phyloP scores from a whole-genome alignment of 2,113 vertebrate genomes.

The Hippoglossus stenolepis region DNA sequence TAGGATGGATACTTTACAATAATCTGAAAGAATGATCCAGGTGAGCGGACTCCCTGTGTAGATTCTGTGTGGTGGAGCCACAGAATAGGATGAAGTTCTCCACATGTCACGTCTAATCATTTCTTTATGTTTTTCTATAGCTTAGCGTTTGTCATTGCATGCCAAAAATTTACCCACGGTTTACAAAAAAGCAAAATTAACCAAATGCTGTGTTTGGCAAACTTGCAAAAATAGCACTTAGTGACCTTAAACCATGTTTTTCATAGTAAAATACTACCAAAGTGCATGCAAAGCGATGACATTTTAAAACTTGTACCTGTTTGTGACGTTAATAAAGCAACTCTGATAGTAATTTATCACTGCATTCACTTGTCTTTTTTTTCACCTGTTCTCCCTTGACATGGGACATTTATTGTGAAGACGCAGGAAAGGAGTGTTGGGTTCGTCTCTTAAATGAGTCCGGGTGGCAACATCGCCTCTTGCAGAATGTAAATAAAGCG shows the following conservation, averaged over 20 bases:
- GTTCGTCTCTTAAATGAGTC: background rate
- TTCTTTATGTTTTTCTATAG: background rate
- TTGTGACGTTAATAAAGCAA: conserved; percentile 32
- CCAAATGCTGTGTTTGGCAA: background rate
- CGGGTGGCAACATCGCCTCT: background rate
- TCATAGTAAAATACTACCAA: background rate
- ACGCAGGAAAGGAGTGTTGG: background rate
- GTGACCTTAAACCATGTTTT: conserved; percentile 18
- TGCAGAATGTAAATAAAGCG: background rate
- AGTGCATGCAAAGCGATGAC: background rate
- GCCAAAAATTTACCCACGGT: background rate
- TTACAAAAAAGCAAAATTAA: background rate
- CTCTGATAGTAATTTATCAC: background rate
- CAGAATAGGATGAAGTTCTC: too few species aligned
- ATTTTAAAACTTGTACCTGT: conserved; percentile 7
- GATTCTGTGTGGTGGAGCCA: too few species aligned
- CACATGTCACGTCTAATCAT: background rate
- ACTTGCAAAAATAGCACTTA: background rate
- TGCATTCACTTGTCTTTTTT: background rate
- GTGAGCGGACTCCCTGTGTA: too few species aligned
- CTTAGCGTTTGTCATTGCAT: conserved; percentile 2
- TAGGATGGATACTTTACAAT: too few species aligned
- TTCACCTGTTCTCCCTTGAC: background rate
- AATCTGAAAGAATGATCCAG: too few species aligned
- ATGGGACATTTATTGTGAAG: conserved; percentile 50